Base-by-base conservation (phyloP, 1,140 invertebrate genomes). In the Holcopasites calliopsidis region DNA sequence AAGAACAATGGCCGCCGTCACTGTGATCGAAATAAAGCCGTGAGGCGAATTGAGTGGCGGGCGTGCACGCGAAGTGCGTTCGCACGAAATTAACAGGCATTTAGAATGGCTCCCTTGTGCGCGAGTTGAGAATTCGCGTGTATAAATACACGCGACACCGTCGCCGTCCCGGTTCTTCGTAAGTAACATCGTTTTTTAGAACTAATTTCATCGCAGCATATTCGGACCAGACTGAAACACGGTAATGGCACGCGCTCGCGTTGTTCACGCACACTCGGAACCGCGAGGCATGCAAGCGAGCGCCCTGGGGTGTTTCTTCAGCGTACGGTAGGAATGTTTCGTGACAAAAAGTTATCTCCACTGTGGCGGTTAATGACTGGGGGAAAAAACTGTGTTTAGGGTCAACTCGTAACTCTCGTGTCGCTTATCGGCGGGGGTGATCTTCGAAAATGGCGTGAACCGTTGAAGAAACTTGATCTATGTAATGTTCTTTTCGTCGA, bases 301-400 rank as follows among this genome's bases (percentile, higher is more conserved):
- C 47, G 23, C 47, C 50, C 26, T 11, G 10, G 5, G 7, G 23
- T 11, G n/a, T n/a, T 18, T 18, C 18, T 16, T 13, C 16, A 16
- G 13, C 3, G 3, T 21, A 3, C 4, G 6, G 16, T 2, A 28
- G 21, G 49, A 21, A 54, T 23, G n/a, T 58, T 23, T 11, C 28
- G 54, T 58, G 54, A 60, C 5, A 62, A 72, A 62, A 72, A 72
- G 23, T 72, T 72, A 72, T 72, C 69, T 33, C 35, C 52, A 16
- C 13, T 31, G 7, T 11, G 60, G 18, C 23, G 8, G 10, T 21
- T 64, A 64, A 47, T 47, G 28, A 8, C 18, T 21, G 44, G 49
- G 21, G 11, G 33, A 52, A 38, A 62, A 50, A 71, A 71, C 0
- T 31, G 21, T 60, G 57, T 71, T 50, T 50, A 23, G 44, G 44